A percentile compares a stretch with the other conserved stretches of the same genome.
These are phyloP conservation scores for Crocidura indochinensis DNA, from an alignment of 2,797 vertebrate genomes.

Conservation along the genomic window DNA sequence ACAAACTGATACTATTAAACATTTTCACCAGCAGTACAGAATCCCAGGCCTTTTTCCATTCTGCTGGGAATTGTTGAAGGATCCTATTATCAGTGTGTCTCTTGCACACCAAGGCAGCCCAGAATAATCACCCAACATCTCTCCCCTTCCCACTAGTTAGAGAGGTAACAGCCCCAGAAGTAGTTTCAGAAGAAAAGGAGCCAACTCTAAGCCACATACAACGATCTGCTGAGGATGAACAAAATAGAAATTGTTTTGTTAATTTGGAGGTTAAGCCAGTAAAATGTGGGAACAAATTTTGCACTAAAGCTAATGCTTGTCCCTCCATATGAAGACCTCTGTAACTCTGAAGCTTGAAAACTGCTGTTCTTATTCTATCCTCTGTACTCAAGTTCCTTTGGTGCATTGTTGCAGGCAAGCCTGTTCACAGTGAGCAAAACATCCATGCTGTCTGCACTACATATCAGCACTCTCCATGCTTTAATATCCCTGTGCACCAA, in stretches of 20 bases:
- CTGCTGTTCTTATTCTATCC: not conserved
- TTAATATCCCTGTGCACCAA: too few relatives aligned
- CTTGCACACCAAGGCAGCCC: not conserved
- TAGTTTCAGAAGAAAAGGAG: too few relatives aligned
- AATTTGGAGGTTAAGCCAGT: not conserved
- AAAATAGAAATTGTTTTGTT: not conserved
- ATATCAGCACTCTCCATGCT: too few relatives aligned
- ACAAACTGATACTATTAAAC: not conserved
- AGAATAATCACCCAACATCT: not conserved
- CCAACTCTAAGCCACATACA: not conserved
- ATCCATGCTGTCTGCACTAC: too few relatives aligned
- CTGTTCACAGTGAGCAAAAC: not conserved
- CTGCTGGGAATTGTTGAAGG: not conserved
- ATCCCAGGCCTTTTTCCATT: not conserved
- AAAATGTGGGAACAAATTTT: not conserved
- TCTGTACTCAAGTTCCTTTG: not conserved
- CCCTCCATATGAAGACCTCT: not conserved
- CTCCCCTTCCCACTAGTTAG: not conserved
- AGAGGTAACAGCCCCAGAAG: too few relatives aligned
- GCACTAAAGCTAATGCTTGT: not conserved
- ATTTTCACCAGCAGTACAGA: not conserved
- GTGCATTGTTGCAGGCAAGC: not conserved
- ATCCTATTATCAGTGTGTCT: not conserved
- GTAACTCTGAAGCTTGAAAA: not conserved
- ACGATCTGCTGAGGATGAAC: not conserved